phyloP scores from a whole-genome alignment of 2,888 invertebrate species.

The Diachrysia chrysitis region DNA sequence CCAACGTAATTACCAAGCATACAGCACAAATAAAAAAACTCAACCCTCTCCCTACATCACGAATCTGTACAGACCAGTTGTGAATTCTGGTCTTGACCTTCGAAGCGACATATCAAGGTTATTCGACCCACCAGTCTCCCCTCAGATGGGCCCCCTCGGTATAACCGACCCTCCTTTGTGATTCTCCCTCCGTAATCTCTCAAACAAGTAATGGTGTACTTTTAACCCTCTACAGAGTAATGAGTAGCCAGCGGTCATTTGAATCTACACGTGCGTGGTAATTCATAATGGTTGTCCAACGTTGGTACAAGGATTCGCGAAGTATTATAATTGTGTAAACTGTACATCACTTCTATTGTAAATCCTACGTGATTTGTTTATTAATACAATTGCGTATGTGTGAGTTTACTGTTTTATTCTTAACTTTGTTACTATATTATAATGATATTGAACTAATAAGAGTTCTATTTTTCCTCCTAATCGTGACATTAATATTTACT shows the following conservation, averaged over 20 bases:
- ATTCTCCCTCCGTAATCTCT: constrained; percentile 7
- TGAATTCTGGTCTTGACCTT: constrained; percentile 21
- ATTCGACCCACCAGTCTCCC: constrained; percentile 6
- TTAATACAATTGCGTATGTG: background rate
- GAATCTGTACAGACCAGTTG: background rate
- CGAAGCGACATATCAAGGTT: constrained; percentile 31
- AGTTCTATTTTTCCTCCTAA: too few relatives aligned
- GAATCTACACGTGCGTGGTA: background rate
- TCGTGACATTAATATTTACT: too few relatives aligned
- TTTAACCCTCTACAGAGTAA: background rate
- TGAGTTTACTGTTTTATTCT: too few relatives aligned
- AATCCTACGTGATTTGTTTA: background rate
- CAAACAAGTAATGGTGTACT: background rate
- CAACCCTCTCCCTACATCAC: background rate
- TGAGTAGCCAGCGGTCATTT: background rate
- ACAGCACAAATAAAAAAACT: background rate
- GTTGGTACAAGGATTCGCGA: background rate
- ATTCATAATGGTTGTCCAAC: background rate
- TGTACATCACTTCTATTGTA: too few relatives aligned
- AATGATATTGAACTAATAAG: too few relatives aligned
- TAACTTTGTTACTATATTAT: too few relatives aligned
- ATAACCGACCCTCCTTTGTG: constrained; percentile 7
- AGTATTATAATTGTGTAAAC: background rate
- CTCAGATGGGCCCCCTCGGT: background rate
- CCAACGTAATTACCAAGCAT: background rate